phyloP scores from a whole-genome alignment of 2,113 vertebrate species.

The Canis aureus region DNA sequence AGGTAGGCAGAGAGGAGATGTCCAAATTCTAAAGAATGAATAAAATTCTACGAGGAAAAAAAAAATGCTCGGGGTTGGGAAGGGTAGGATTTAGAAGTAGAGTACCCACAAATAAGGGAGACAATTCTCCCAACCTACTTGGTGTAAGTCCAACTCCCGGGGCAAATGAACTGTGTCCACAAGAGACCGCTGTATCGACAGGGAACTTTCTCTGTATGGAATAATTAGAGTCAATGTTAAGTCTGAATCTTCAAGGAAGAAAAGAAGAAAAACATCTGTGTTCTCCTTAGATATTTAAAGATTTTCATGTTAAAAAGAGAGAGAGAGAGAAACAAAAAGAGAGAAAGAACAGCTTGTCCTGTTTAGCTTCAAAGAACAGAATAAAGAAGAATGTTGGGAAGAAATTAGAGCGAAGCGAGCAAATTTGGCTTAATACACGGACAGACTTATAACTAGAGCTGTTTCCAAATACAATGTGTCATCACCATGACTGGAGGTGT shows the following conservation, averaged over 20 bases:
- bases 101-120: not conserved
- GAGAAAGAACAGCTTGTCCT: constrained; percentile 47
- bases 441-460: constrained; percentile 30
- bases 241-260: not conserved
- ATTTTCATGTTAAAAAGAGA: not conserved
- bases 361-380: constrained; percentile 69
- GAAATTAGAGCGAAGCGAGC: constrained; percentile 45
- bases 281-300: constrained; percentile 53
- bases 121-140: not conserved
- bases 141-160: not conserved
- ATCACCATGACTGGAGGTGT: not conserved
- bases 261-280: constrained; percentile 22
- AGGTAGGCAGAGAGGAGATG: not conserved
- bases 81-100: not conserved
- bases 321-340: not conserved
- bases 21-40: not conserved
- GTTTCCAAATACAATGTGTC: constrained; percentile 34
- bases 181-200: not conserved
- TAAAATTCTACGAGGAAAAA: not conserved
- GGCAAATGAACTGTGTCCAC: not conserved
- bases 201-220: not conserved
- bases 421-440: constrained; percentile 17
- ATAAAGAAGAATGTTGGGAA: constrained; percentile 16
- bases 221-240: not conserved
- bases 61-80: not conserved